phyloP scores from a whole-genome alignment of 1,140 invertebrate genomes.

The Drosophila nasuta region DNA sequence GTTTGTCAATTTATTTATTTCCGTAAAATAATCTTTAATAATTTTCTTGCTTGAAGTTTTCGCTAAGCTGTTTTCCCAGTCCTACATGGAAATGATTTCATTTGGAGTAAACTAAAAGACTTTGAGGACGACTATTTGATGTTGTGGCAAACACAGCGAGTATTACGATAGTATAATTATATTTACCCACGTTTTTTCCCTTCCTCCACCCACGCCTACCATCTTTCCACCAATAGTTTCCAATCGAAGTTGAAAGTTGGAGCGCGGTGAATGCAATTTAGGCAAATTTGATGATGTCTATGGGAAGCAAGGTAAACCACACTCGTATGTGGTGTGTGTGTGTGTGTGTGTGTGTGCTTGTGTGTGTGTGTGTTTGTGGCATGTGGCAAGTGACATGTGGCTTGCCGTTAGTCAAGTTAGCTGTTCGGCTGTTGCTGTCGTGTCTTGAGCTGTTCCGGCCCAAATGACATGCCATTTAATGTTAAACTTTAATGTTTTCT shows the following conservation, averaged over 20 bases:
- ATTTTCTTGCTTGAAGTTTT: too few relatives aligned
- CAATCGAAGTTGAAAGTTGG: conserved; percentile 55
- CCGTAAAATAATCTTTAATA: too few relatives aligned
- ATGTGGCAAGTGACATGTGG: conserved; percentile 54
- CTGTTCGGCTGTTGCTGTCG: conserved; percentile 32
- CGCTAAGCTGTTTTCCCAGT: too few relatives aligned
- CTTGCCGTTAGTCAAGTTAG: conserved; percentile 52
- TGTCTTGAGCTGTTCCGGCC: conserved; percentile 59
- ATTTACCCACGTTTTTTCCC: not conserved
- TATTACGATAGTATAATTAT: conserved; percentile 11
- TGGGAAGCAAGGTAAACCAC: conserved; percentile 39
- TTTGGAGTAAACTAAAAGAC: not conserved
- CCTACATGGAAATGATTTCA: too few relatives aligned
- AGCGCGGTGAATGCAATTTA: conserved; percentile 64
- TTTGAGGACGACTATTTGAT: not conserved
- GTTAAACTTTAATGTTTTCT: conserved; percentile 83
- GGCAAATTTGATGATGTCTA: conserved; percentile 70
- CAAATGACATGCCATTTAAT: conserved; percentile 83
- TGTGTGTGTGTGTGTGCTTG: conserved; percentile 15
- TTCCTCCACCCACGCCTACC: too few relatives aligned
- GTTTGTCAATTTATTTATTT: too few relatives aligned
- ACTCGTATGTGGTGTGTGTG: conserved; percentile 43
- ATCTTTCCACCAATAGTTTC: conserved; percentile 36
- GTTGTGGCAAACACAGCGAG: not conserved
- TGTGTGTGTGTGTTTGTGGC: conserved; percentile 27